Conservation (phyloP, 1,140 invertebrate genomes). For the Frieseomelitta varia region DNA sequence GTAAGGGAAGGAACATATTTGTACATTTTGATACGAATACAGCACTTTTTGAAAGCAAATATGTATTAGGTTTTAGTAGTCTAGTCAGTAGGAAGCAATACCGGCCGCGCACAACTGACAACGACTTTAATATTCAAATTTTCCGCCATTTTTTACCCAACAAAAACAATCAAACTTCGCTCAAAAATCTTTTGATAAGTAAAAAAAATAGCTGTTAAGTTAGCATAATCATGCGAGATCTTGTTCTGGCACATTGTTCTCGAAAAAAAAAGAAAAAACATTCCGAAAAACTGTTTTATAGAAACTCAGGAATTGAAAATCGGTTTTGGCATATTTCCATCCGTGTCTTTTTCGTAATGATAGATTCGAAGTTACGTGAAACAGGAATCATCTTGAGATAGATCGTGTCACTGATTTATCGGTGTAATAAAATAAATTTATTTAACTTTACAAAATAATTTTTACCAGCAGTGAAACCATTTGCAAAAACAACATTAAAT, state of each 20-base stretch:
- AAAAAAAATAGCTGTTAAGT: constrained; percentile 65
- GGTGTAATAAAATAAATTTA: constrained; percentile 56
- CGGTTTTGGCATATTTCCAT: constrained; percentile 47
- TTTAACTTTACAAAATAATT: constrained; percentile 42
- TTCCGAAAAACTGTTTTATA: constrained; percentile 24
- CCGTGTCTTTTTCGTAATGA: constrained; percentile 46
- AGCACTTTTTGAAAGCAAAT: constrained; percentile 63
- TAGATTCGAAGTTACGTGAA: constrained; percentile 27
- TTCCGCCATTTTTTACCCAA: constrained; percentile 73
- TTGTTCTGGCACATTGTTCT: constrained; percentile 45
- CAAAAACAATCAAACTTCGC: constrained; percentile 76
- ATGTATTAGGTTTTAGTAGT: constrained; percentile 61
- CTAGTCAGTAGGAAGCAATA: constrained; percentile 75
- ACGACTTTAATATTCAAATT: constrained; percentile 74
- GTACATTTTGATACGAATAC: constrained; percentile 67
- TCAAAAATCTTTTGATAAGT: constrained; percentile 75
- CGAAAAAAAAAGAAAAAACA: constrained; percentile 31
- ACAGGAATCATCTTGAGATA: constrained; percentile 29
- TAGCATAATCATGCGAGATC: constrained; percentile 65
- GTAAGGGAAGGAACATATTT: constrained; percentile 43
- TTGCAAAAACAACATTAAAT: constrained; percentile 26
- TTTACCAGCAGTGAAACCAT: constrained; percentile 17
- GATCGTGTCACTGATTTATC: constrained; percentile 44
- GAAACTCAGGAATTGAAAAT: constrained; percentile 67
- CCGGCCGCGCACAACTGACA: constrained; percentile 76